Percentiles rank a stretch among this genome's conserved stretches.
Conservation (phyloP, 2,888 invertebrate species). For the Parnassius smintheus region DNA sequence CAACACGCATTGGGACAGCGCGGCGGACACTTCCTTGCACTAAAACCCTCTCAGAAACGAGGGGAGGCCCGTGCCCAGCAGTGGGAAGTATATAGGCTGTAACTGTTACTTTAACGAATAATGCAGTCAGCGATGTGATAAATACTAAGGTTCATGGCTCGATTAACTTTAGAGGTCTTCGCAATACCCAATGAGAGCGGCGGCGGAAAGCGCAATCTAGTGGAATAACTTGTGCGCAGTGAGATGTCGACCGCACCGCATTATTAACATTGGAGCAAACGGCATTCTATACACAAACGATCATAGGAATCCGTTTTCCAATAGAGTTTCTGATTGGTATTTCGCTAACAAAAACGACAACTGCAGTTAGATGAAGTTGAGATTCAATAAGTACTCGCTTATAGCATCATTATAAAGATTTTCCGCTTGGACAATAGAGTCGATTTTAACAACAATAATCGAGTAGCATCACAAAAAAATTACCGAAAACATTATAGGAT, state of each 20-base stretch:
- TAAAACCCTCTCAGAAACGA: too few relatives aligned
- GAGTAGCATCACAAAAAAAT: too few relatives aligned
- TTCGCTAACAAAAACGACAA: slow-evolving; percentile 2
- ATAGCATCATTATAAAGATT: too few relatives aligned
- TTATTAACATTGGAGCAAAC: slow-evolving; percentile 31
- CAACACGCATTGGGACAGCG: too few relatives aligned
- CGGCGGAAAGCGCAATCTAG: slow-evolving; percentile 45
- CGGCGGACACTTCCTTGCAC: too few relatives aligned
- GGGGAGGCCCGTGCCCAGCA: too few relatives aligned
- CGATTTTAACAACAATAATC: too few relatives aligned
- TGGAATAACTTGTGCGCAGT: slow-evolving; percentile 44
- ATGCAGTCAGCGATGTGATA: slow-evolving; percentile 43
- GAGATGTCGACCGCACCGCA: slow-evolving; percentile 37
- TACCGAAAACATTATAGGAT: too few relatives aligned
- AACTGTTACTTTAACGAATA: too few relatives aligned
- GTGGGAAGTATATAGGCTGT: too few relatives aligned
- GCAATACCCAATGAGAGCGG: slow-evolving; percentile 31
- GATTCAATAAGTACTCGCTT: too few relatives aligned
- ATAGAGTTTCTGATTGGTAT: slow-evolving; percentile 15
- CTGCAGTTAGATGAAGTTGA: background rate
- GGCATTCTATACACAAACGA: slow-evolving; percentile 11
- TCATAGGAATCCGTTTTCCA: slow-evolving; percentile 20
- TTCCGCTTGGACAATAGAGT: too few relatives aligned
- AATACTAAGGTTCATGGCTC: slow-evolving; percentile 48
- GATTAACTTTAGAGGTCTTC: slow-evolving; percentile 40